Base-by-base conservation (phyloP, 1,140 invertebrate species). In the Pinna nobilis region DNA sequence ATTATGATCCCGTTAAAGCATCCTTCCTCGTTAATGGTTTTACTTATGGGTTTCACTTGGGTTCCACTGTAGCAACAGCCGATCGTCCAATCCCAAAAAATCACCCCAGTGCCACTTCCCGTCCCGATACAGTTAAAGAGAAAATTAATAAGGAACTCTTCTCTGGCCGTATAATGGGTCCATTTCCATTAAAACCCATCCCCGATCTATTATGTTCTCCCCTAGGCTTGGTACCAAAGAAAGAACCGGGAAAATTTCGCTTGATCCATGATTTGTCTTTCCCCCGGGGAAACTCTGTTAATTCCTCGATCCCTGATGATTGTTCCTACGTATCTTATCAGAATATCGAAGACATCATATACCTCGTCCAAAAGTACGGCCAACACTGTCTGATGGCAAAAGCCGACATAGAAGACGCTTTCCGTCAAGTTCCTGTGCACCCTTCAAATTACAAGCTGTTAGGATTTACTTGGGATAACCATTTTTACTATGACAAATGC, bases 231-330 rank as follows among this genome's bases (percentile, higher is more conserved):
- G 59, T 73, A 15, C 64, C 68, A 3, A 78, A 74, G 51, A 74
- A 78, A 61, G 32, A 30, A 28, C 33, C 30, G 7, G 70, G 74
- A 37, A 15, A 53, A 41, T 79, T 55, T 50, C 30, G 71, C 0
- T 3, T 80, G 11, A 80, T 80, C 50, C 75, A 80, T 25, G 32
- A 77, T 47, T 39, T 80, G 6, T 71, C 53, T 32, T 61, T 50
- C 60, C 78, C 75, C 3, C 20, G 6, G 3, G 69, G 69, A 7
- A 1, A 49, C 5, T 77, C 71, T 15, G 51, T 80, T 7, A 80
- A 78, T 59, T 64, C 65, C 49, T 23, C 23, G 18, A 75, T 74
- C 41, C 41, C 65, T 6, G 32, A 15, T 7, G 25, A 59, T 28
- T 15, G 44, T 13, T 51, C 47, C 13, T 37, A 53, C 15, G 75